Evolutionary conservation across 2,113 vertebrate species (phyloP), one percentile per base, ranked within the genome.

Genomic region (Rostratula benghalensis): DNA sequence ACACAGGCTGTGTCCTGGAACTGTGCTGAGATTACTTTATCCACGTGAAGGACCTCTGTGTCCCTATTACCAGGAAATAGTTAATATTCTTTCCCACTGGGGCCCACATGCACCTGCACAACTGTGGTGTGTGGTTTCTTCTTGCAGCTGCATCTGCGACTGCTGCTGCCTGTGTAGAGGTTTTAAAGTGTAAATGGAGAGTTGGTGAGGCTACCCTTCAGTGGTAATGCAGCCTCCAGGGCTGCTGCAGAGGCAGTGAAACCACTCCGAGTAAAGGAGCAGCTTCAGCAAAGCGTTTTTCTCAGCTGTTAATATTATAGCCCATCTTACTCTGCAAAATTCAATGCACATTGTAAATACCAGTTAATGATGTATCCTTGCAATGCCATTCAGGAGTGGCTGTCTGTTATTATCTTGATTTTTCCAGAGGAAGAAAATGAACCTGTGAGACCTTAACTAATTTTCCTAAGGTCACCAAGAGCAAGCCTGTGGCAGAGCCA

Each of bases 91-190:
- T 97, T 96, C 97, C 95, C 94, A 61, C 89, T 89, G 96, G 86
- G 97, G 96, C 97, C 97, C 94, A 90, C 93, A 92, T 97, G 97
- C 98, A 98, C 98, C 98, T 98, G 98, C 98, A 98, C 89, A 56
- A 97, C 95, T 98, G 97, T 78, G 98, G 98, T 97, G 96, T 98
- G 98, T 97, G 98, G 98, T 98, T 98, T 97, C 97, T 97, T 96
- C 98, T 97, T 97, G 95, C 98, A 98, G 98, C 97, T 98, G 98
- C 97, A 98, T 98, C 98, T 98, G 97, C 93, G 95, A 93, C 94
- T 57, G 77, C 78, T 92, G 96, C 94, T 90, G 97, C 93, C 96
- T 96, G 92, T 2, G 6, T 57, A 70, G 95, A 93, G 90, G 94
- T 94, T 96, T 93, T 93, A 97, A 96, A 95, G 85, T 86, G 91